Percentiles rank a stretch among this genome's conserved stretches.
phyloP scores from a whole-genome alignment of 2,888 invertebrate genomes.

The Protophormia terraenovae region DNA sequence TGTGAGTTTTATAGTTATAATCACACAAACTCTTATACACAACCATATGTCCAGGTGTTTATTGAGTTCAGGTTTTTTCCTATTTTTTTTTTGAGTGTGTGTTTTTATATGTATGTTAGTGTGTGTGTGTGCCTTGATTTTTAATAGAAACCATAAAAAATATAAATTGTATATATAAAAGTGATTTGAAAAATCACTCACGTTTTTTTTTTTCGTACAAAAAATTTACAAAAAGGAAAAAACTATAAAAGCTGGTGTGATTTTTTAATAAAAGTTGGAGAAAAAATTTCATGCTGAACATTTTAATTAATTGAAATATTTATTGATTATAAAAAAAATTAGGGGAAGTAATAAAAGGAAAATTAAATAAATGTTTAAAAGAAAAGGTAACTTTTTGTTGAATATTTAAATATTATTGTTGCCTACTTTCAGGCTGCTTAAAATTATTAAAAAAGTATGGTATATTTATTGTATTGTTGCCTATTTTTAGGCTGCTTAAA shows the following conservation, averaged over 20 bases:
- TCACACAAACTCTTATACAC: not conserved
- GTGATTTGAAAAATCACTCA: slow-evolving; percentile 64
- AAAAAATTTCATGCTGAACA: slow-evolving; percentile 8
- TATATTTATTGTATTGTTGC: no score
- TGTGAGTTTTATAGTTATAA: slow-evolving; percentile 46
- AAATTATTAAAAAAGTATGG: no score
- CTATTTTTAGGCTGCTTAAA: no score
- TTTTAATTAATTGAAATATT: slow-evolving; percentile 33
- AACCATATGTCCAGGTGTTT: slow-evolving; percentile 63
- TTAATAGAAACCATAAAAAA: slow-evolving; percentile 53
- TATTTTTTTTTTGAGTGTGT: not conserved
- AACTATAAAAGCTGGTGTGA: slow-evolving; percentile 16
- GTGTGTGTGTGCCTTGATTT: slow-evolving; percentile 41
- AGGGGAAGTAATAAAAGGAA: not conserved
- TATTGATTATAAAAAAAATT: slow-evolving; percentile 8
- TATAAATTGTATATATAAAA: slow-evolving; percentile 29
- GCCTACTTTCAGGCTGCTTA: no score
- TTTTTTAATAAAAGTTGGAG: slow-evolving; percentile 7
- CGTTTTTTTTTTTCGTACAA: slow-evolving; percentile 21
- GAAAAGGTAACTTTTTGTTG: no score
- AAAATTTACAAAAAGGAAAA: not conserved
- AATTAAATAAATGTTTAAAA: no score
- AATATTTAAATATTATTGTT: no score
- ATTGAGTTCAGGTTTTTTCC: slow-evolving; percentile 44
- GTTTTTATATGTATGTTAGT: not conserved